Conservation (phyloP, 2,888 invertebrate genomes). For the Spilosoma lubricipeda region DNA sequence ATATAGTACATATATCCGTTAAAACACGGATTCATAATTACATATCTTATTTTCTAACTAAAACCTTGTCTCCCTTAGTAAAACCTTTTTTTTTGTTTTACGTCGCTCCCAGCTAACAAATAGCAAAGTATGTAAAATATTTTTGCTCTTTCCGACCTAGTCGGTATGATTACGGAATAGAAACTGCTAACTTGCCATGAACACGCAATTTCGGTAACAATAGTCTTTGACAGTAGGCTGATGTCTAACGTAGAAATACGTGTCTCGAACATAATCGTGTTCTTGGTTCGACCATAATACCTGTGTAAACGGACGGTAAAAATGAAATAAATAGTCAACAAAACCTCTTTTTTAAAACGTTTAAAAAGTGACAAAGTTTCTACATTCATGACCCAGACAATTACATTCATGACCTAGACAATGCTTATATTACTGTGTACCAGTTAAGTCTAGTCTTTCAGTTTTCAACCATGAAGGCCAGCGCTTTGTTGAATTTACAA, state of each 20-base stretch:
- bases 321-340: background rate
- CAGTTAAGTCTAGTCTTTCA: background rate
- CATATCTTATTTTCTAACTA: no score
- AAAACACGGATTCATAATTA: no score
- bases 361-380: background rate
- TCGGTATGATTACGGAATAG: background rate
- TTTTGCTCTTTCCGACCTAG: background rate
- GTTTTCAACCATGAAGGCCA: background rate
- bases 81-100: no score
- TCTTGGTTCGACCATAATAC: background rate
- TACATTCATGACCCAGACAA: background rate
- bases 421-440: background rate
- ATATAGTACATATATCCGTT: no score
- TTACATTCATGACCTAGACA: background rate
- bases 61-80: no score
- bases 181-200: background rate
- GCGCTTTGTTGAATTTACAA: background rate
- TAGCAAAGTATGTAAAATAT: background rate
- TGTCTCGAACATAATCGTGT: background rate
- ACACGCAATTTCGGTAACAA: background rate
- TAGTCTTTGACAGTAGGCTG: no score
- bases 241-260: background rate
- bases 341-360: background rate
- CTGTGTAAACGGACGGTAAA: background rate
- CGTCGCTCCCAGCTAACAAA: background rate